phyloP scores from a whole-genome alignment of 2,113 vertebrate species.

The Sylvia atricapilla region DNA sequence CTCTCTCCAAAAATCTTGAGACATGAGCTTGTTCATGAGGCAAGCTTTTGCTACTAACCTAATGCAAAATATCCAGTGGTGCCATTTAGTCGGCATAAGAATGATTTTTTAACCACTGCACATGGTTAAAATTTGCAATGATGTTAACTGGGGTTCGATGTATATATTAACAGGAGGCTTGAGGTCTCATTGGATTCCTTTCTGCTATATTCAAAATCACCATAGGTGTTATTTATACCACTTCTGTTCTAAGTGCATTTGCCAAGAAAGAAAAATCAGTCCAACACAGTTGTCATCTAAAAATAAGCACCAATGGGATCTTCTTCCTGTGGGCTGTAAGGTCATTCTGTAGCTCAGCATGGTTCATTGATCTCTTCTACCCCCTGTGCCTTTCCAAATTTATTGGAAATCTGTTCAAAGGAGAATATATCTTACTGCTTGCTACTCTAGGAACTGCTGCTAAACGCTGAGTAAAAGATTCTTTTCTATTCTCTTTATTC shows the following conservation, averaged over 20 bases:
- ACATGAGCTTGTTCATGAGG: neutral
- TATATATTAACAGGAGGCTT: neutral
- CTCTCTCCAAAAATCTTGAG: neutral
- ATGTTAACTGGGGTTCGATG: neutral
- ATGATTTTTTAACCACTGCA: neutral
- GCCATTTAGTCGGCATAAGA: neutral
- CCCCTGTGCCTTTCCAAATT: slow-evolving; percentile 47
- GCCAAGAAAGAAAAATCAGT: slow-evolving; percentile 27
- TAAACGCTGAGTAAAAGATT: slow-evolving; percentile 30
- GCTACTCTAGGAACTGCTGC: slow-evolving; percentile 1
- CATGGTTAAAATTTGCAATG: neutral
- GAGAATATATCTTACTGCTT: neutral
- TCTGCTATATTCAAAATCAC: slow-evolving; percentile 24
- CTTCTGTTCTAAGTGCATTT: slow-evolving; percentile 23
- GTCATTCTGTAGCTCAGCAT: slow-evolving; percentile 47
- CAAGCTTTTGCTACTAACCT: neutral
- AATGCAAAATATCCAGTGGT: neutral
- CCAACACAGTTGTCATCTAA: slow-evolving; percentile 49
- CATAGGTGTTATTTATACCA: neutral
- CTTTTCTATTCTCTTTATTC: slow-evolving; percentile 21
- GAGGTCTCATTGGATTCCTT: neutral
- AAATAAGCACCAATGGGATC: slow-evolving; percentile 62
- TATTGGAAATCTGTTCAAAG: slow-evolving; percentile 57
- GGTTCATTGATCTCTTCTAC: slow-evolving; percentile 52
- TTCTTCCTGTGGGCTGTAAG: slow-evolving; percentile 46